Percentiles rank a stretch among this genome's conserved stretches.
phyloP scores from a whole-genome alignment of 2,113 vertebrate species.

The Pterocles burchelli region DNA sequence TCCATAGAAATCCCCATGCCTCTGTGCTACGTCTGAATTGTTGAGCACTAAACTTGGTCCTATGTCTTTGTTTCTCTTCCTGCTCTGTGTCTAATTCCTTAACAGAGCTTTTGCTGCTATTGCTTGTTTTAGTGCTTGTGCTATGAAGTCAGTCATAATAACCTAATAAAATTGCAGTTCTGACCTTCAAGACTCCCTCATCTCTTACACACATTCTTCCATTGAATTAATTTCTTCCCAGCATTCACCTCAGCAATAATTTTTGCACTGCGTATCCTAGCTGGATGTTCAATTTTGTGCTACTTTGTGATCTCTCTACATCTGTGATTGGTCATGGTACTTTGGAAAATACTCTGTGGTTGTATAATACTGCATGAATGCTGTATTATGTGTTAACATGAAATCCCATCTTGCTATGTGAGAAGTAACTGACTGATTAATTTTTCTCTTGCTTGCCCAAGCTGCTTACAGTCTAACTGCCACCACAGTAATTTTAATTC shows the following conservation, averaged over 20 bases:
- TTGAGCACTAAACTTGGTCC: background rate
- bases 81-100: background rate
- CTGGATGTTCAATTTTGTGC: background rate
- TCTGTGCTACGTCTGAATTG: background rate
- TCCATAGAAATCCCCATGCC: background rate
- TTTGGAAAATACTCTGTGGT: background rate
- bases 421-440: background rate
- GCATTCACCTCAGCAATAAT: background rate
- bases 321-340: background rate
- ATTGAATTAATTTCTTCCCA: background rate
- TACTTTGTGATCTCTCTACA: background rate
- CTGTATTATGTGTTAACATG: background rate
- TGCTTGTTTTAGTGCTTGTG: background rate
- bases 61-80: background rate
- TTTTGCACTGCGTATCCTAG: background rate
- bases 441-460: background rate
- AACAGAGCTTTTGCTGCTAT: background rate
- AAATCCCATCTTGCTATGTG: background rate
- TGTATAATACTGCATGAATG: background rate
- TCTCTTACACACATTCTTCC: background rate
- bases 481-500: background rate
- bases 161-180: background rate
- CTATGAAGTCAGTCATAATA: background rate
- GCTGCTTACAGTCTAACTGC: background rate
- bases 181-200: background rate